Evolutionary conservation across 35 echinoderm and acorn worm species (phyloP).

Genomic region (Anneissia japonica): DNA sequence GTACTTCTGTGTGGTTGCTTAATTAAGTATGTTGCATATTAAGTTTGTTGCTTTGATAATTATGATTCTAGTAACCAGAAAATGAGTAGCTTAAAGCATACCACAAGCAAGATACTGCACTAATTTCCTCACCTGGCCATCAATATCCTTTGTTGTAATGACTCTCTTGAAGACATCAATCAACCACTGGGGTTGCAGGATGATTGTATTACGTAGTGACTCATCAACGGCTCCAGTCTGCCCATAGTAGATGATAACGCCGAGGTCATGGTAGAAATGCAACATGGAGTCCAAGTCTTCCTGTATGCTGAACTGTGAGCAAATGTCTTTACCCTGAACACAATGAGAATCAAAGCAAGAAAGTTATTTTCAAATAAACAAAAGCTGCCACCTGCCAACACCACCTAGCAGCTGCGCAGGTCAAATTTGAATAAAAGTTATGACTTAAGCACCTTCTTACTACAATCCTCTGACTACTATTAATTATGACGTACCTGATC

Average conservation of each 20-base stretch:
- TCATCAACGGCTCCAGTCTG: slow-evolving; percentile 34
- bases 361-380: background rate
- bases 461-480: too few species aligned
- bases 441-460: too few species aligned
- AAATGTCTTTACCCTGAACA: slow-evolving; percentile 29
- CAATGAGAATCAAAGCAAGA: background rate
- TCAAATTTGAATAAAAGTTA: too few species aligned
- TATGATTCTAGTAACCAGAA: too few species aligned
- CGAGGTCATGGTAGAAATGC: slow-evolving; percentile 77
- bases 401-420: too few species aligned
- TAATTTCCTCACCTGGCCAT: slow-evolving; percentile 39
- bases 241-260: slow-evolving; percentile 60
- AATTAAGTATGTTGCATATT: too few species aligned
- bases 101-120: too few species aligned
- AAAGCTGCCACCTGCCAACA: too few species aligned
- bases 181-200: slow-evolving; percentile 66
- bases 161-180: slow-evolving; percentile 55
- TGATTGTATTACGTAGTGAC: slow-evolving; percentile 55
- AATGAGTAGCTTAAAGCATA: too few species aligned
- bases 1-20: too few species aligned
- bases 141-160: slow-evolving; percentile 48
- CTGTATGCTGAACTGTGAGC: slow-evolving; percentile 7
- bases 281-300: slow-evolving; percentile 56
- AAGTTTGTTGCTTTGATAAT: too few species aligned
- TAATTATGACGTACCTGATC: slow-evolving; percentile 43